phyloP scores from a whole-genome alignment of 1,140 invertebrate genomes.

The Sarcophaga bullata region DNA sequence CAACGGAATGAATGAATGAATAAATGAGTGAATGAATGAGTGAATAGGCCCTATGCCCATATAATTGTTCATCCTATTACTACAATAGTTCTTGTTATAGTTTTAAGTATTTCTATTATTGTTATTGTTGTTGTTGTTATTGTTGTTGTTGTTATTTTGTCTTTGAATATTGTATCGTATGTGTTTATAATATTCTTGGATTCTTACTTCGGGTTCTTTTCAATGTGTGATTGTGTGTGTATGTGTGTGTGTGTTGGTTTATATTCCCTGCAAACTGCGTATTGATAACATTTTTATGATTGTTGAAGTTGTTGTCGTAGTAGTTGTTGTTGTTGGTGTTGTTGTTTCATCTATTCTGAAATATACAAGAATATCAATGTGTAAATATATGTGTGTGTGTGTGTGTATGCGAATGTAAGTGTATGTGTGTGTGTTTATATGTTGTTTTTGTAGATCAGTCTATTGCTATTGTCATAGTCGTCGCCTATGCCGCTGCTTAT shows the following conservation, averaged over 20 bases:
- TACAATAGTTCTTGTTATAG: neutral
- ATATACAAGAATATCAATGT: too few species aligned
- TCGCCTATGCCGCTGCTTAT: slow-evolving; percentile 19
- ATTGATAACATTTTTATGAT: slow-evolving; percentile 35
- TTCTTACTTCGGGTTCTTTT: slow-evolving; percentile 28
- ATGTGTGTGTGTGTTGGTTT: neutral
- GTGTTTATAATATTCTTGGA: neutral
- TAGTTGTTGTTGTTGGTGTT: slow-evolving; percentile 29
- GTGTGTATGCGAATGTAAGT: too few species aligned
- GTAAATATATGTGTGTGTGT: too few species aligned
- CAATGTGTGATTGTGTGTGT: neutral
- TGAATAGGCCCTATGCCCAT: neutral
- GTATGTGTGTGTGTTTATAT: too few species aligned
- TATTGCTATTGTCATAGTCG: slow-evolving; percentile 27
- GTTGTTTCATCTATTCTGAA: slow-evolving; percentile 1
- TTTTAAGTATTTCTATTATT: neutral
- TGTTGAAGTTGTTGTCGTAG: slow-evolving; percentile 30
- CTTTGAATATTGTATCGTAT: slow-evolving; percentile 11
- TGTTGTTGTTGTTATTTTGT: slow-evolving; percentile 26
- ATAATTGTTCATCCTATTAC: neutral
- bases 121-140: slow-evolving; percentile 27
- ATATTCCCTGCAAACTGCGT: slow-evolving; percentile 25
- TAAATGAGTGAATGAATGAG: slow-evolving; percentile 19
- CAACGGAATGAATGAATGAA: neutral
- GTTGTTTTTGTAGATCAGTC: slow-evolving; percentile 20